These are phyloP conservation scores for Timema podura DNA, from an alignment of 2,888 invertebrate genomes.

Conservation along the genomic window DNA sequence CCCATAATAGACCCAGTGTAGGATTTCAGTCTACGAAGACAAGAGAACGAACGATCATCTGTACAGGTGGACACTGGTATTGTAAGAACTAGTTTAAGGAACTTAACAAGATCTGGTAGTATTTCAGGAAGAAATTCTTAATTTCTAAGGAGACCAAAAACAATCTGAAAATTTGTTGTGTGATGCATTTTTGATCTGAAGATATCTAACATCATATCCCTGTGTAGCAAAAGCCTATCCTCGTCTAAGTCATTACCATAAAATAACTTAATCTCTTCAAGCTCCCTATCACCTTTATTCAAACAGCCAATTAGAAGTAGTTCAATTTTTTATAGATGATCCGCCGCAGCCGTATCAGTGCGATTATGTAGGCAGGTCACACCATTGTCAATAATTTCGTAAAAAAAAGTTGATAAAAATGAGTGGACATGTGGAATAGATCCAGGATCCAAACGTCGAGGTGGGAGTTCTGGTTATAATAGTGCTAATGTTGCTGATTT, in stretches of 20 bases:
- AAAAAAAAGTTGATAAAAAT: not conserved
- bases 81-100: too few species aligned
- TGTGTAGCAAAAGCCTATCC: too few species aligned
- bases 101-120: too few species aligned
- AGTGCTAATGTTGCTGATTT: constrained; percentile 1
- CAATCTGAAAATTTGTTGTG: too few species aligned
- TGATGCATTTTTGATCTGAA: too few species aligned
- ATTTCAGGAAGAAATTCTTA: too few species aligned
- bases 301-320: not conserved
- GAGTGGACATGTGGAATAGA: not conserved
- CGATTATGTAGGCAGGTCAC: not conserved
- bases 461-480: not conserved
- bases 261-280: not conserved
- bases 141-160: too few species aligned
- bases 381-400: not conserved
- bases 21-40: not conserved
- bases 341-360: not conserved
- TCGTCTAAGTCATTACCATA: too few species aligned
- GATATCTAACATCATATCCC: too few species aligned
- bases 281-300: not conserved
- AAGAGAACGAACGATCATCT: not conserved
- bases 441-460: not conserved
- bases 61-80: constrained; percentile 6
- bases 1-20: not conserved
- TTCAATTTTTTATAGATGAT: not conserved